A percentile compares a stretch with the other conserved stretches of the same genome.
These are phyloP conservation scores for Eubucco bourcierii DNA, from an alignment of 2,113 vertebrate genomes.

Conservation along the genomic window DNA sequence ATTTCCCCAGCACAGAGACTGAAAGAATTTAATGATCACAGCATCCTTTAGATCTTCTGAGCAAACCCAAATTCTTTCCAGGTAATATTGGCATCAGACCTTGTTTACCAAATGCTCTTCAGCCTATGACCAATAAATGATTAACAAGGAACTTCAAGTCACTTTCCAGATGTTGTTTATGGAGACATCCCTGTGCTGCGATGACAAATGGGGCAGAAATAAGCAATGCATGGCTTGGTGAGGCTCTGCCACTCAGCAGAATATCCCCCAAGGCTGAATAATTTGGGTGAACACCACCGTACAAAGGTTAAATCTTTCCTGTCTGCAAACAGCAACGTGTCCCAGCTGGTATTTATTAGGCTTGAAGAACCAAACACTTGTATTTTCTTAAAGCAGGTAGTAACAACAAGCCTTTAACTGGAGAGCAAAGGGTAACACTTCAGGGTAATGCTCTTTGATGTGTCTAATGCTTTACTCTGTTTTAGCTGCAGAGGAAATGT, in stretches of 20 bases:
- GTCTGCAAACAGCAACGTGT: conserved; percentile 7
- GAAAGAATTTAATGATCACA: conserved; percentile 56
- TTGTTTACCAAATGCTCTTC: conserved; percentile 58
- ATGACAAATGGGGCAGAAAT: conserved; percentile 78
- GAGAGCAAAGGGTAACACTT: conserved; percentile 71
- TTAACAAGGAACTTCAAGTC: conserved; percentile 61
- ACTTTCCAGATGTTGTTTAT: conserved; percentile 73
- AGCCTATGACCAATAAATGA: conserved; percentile 56
- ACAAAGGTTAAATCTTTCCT: conserved; percentile 63
- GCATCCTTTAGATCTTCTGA: conserved; percentile 42
- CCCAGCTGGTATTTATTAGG: conserved; percentile 68
- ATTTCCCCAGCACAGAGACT: conserved; percentile 34
- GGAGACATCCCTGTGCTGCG: conserved; percentile 69
- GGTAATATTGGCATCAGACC: conserved; percentile 25
- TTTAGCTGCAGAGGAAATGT: conserved; percentile 65
- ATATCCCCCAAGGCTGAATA: conserved; percentile 59
- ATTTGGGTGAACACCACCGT: conserved; percentile 44
- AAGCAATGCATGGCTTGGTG: conserved; percentile 34
- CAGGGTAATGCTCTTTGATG: conserved; percentile 49
- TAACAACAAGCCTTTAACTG: conserved; percentile 74
- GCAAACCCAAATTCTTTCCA: conserved; percentile 41
- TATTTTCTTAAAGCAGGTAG: conserved; percentile 71
- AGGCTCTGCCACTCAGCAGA: conserved; percentile 47
- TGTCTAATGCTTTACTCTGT: conserved; percentile 63
- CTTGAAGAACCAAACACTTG: conserved; percentile 46